phyloP scores from a whole-genome alignment of 1,140 invertebrate species.

The Coenobita brevimanus region DNA sequence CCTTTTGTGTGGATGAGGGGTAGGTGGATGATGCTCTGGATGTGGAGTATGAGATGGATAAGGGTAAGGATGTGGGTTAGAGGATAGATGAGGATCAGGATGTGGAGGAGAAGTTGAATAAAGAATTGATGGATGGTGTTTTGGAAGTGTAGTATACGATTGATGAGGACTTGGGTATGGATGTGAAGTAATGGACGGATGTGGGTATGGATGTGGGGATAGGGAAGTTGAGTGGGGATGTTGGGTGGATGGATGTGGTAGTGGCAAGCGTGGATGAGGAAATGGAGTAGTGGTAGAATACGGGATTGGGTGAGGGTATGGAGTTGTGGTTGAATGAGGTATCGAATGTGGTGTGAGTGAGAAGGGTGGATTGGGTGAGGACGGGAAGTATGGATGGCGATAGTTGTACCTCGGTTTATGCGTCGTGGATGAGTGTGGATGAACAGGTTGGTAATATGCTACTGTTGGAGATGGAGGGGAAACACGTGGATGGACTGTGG shows the following conservation, averaged over 20 bases:
- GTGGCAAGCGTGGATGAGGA: no score
- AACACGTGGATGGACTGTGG: not conserved
- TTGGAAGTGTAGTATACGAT: not conserved
- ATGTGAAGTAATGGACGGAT: not conserved
- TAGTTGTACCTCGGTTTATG: not conserved
- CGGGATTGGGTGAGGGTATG: no score
- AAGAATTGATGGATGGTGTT: not conserved
- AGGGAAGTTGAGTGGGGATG: not conserved
- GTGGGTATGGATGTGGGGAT: not conserved
- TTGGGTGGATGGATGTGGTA: not conserved
- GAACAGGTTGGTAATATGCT: not conserved
- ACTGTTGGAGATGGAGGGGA: not conserved
- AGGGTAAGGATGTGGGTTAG: constrained; percentile 9
- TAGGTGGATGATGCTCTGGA: not conserved
- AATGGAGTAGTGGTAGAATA: not conserved
- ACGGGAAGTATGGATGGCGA: constrained; percentile 41
- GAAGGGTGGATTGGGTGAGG: constrained; percentile 7
- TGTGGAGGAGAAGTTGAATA: not conserved
- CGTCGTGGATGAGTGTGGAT: not conserved
- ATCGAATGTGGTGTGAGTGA: not conserved
- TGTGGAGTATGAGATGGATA: not conserved
- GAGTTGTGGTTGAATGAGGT: no score
- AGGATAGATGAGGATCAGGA: not conserved
- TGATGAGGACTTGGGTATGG: not conserved
- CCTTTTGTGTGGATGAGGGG: not conserved